Evolutionary conservation across 1,140 invertebrate genomes (phyloP), one percentile per base, ranked within the genome.

Genomic region (Sweltsa coloradensis): DNA sequence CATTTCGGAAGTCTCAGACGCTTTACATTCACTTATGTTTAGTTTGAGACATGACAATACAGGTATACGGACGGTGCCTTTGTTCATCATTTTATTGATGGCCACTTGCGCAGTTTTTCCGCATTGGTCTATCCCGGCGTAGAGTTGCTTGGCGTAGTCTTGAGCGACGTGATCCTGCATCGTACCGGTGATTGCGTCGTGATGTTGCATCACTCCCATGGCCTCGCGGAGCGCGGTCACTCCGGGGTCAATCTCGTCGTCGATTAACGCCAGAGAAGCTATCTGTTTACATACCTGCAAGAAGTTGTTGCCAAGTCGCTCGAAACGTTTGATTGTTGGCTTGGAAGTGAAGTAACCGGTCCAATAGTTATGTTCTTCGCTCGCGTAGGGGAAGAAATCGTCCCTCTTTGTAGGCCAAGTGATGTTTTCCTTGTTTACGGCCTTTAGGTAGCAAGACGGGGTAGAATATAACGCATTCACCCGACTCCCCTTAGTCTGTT

Each of bases 101-200:
- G 65, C 60, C 41, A 57, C 58, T 4, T 63, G 61, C 1, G 67
- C 55, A 53, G 70, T 68, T 48, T 70, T 68, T 46, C 73, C 61
- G 53, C 76, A 78, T 37, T 65, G 64, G 6, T 68, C 63, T 0
- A 81, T 66, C 1, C 78, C 83, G 52, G 72, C 65, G 7, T 69
- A 63, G 6, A 92, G 62, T 51, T 83, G 68, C 51, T 78, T 67
- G 0, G 72, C 78, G 62, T 99, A 99, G 65, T 99, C 93, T 9
- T 77, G 49, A 4, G 70, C 69, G 4, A 79, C 75, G 45, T 65
- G 60, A 57, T 79, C 71, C 54, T 75, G 77, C 7, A 67, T 74
- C 5, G 74, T 77, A 14, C 74, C 73, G 26, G 70, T 63, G 41
- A 62, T 53, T n/a, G 58, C 57, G 40, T 60, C 77, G 55, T 79